Evolutionary conservation across 2,888 invertebrate genomes (phyloP).

Genomic region (Caenorhabditis wallacei): DNA sequence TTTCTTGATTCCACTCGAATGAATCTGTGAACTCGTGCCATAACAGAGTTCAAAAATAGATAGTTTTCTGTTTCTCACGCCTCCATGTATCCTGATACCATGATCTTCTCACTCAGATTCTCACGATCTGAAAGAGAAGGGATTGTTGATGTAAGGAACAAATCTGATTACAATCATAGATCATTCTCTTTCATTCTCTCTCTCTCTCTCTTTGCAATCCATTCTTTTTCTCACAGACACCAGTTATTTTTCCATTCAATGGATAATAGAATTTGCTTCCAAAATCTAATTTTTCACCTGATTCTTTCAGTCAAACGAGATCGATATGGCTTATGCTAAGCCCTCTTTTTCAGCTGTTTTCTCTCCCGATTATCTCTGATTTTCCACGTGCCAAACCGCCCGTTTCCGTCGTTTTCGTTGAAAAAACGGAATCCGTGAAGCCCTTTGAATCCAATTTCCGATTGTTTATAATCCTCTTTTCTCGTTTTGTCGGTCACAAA

Average conservation of each 20-base stretch:
- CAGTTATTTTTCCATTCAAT: neutral
- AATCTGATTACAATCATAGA: neutral
- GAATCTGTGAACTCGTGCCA: too few relatives aligned
- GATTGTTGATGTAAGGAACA: too few relatives aligned
- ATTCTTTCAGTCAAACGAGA: neutral
- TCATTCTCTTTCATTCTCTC: too few relatives aligned
- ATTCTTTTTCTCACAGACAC: neutral
- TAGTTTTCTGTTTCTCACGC: too few relatives aligned
- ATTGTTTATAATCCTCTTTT: conserved; percentile 43
- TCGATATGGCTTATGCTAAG: neutral
- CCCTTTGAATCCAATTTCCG: conserved; percentile 52
- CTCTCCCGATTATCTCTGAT: too few relatives aligned
- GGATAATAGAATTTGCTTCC: conserved; percentile 3
- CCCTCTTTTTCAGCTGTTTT: neutral
- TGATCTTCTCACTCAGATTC: too few relatives aligned
- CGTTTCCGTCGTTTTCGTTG: conserved; percentile 16
- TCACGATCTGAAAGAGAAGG: too few relatives aligned
- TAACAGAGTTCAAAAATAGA: too few relatives aligned
- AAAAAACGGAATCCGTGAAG: conserved; percentile 28
- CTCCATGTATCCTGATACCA: too few relatives aligned
- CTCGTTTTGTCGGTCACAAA: neutral
- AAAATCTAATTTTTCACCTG: neutral
- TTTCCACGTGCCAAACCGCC: conserved; percentile 26
- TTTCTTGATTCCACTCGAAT: too few relatives aligned
- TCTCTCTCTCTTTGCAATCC: neutral